Base-by-base conservation (phyloP, 2,888 invertebrate genomes). In the Rhyacophila evoluta region DNA sequence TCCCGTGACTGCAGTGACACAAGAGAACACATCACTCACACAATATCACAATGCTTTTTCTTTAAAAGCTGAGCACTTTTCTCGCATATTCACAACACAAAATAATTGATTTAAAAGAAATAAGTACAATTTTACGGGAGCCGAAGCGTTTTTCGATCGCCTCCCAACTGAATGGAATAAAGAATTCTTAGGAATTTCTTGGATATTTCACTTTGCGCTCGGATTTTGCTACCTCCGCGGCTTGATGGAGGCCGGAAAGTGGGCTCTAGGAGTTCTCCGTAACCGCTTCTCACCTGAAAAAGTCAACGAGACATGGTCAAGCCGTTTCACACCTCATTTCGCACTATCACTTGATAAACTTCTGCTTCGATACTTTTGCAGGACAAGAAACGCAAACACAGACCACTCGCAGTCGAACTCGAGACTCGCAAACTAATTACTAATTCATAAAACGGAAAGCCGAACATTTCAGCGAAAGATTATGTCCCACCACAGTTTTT, bases 381-480 rank as follows among this genome's bases (percentile, higher is more conserved):
- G 25, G 72, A 3, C 25, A 19, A 72, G 36, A 10, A 25, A 37
- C 25, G 5, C 4, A 27, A 37, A 69, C 37, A 33, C 38, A 11
- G 15, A 39, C 39, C 75, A 19, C 29, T 41, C 15, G 19, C 38
- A 25, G 12, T 27, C 75, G 19, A 39, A 33, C 39, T 29, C 19
- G 19, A 71, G 29, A 75, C 38, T 70, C 39, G 39, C 70, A 41
- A 41, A 11, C 28, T 12, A 28, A 75, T 74, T 74, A 71, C 74
- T 41, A 78, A 78, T 78, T 78, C 78, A 78, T 71, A 75, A 78
- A 71, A n/a, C 11, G 36, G 39, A 78, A 55, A 78, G 74, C 74
- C 55, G 36, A 67, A 74, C 74, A 55, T 78, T 78, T 71, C 38
- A 36, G n/a, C 28, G 36, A 67, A 55, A 75, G 72, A 29, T n/a